phyloP scores from a whole-genome alignment of 2,888 invertebrate species.

The Cheilosia vulpina region DNA sequence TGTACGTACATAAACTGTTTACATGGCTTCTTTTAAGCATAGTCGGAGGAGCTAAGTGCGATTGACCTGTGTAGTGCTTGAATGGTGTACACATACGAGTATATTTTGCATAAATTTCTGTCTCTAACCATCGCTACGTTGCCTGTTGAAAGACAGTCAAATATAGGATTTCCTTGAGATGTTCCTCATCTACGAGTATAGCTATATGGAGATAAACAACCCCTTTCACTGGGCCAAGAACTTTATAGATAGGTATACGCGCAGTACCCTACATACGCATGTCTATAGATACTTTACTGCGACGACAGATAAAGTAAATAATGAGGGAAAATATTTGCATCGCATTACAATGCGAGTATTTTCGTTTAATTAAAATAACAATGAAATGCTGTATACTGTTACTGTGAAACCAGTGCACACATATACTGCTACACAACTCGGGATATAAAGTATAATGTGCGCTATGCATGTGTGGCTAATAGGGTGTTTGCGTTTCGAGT shows the following conservation, averaged over 20 bases:
- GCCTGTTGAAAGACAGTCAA: not conserved
- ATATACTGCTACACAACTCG: slow-evolving; percentile 5
- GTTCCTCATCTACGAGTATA: not conserved
- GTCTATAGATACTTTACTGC: slow-evolving; percentile 60
- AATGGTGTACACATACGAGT: not conserved
- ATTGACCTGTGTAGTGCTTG: slow-evolving; percentile 68
- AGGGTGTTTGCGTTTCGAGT: slow-evolving; percentile 19
- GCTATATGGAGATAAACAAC: slow-evolving; percentile 28
- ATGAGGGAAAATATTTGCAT: slow-evolving; percentile 78
- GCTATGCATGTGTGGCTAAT: not conserved
- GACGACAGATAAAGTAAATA: slow-evolving; percentile 76
- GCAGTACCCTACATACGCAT: not conserved
- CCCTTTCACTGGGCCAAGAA: slow-evolving; percentile 43
- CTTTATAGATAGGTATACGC: not conserved
- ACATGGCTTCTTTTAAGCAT: slow-evolving; percentile 63
- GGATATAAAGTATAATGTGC: not conserved
- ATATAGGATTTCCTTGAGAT: slow-evolving; percentile 59
- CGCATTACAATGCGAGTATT: slow-evolving; percentile 76
- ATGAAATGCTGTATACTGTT: slow-evolving; percentile 50
- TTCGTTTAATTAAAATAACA: slow-evolving; percentile 78
- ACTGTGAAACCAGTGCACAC: slow-evolving; percentile 34
- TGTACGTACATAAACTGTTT: slow-evolving; percentile 55
- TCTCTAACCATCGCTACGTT: not conserved
- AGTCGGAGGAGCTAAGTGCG: slow-evolving; percentile 44
- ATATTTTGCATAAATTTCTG: not conserved